Percentiles rank a stretch among this genome's conserved stretches.
Evolutionary conservation across 2,797 vertebrate genomes (phyloP).

Genomic region (Oreochromis mossambicus): DNA sequence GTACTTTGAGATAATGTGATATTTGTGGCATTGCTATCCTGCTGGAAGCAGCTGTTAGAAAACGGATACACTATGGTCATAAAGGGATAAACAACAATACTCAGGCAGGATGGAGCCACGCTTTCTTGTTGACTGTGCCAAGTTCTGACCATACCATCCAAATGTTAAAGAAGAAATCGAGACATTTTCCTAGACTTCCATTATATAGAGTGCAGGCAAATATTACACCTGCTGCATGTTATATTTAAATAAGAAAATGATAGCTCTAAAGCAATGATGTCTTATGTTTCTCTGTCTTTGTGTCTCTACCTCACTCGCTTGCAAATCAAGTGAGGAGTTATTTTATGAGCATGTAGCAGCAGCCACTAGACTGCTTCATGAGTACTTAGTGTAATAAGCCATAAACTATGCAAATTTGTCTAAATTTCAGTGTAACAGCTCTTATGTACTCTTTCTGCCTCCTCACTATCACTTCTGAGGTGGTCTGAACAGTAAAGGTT

Average conservation of each 20-base stretch:
- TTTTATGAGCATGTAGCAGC: not conserved
- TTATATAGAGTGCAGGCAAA: not conserved
- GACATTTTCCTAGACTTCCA: not conserved
- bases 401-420: not conserved
- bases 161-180: not conserved
- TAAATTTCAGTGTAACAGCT: not conserved
- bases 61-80: not conserved
- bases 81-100: not conserved
- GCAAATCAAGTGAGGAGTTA: not conserved
- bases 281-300: not conserved
- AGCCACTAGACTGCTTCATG: not conserved
- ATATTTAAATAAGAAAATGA: not conserved
- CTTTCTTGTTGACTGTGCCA: not conserved
- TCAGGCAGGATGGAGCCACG: not conserved
- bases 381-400: not conserved
- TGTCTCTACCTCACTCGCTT: not conserved
- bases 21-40: not conserved
- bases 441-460: not conserved
- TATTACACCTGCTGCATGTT: not conserved
- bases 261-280: not conserved
- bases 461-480: not conserved
- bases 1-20: not conserved
- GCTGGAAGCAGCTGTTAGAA: not conserved
- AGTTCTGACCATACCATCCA: not conserved
- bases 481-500: not conserved